Percentiles rank a stretch among this genome's conserved stretches.
These are phyloP conservation scores for Drosophila murphyi DNA, from an alignment of 1,140 invertebrate species.

Conservation along the genomic window DNA sequence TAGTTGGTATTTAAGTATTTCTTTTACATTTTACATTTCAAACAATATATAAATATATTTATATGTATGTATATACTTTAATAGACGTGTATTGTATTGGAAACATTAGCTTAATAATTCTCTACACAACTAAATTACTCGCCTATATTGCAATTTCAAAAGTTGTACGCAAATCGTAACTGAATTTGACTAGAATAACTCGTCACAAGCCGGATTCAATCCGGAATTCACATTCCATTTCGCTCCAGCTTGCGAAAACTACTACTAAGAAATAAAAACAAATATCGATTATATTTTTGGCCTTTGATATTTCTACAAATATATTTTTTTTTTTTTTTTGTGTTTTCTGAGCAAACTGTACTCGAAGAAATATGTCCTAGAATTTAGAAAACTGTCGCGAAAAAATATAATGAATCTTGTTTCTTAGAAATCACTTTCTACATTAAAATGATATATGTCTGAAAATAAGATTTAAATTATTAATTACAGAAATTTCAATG, in stretches of 20 bases:
- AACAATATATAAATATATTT: slow-evolving; percentile 6
- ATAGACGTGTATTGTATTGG: slow-evolving; percentile 48
- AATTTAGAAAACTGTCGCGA: too few species aligned
- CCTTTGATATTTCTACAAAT: neutral
- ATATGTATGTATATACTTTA: slow-evolving; percentile 35
- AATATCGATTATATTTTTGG: slow-evolving; percentile 1
- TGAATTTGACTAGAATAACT: slow-evolving; percentile 69
- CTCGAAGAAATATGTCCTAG: too few species aligned
- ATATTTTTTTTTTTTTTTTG: slow-evolving; percentile 18
- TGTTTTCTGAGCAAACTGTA: neutral
- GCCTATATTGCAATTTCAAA: slow-evolving; percentile 72
- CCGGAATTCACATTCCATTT: neutral
- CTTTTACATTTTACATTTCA: slow-evolving; percentile 33
- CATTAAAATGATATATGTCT: too few species aligned
- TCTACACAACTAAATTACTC: slow-evolving; percentile 60
- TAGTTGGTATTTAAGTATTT: slow-evolving; percentile 35
- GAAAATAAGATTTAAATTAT: too few species aligned
- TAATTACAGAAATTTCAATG: too few species aligned
- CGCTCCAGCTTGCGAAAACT: neutral
- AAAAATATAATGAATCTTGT: too few species aligned
- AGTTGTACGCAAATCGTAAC: slow-evolving; percentile 27
- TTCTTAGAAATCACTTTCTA: too few species aligned
- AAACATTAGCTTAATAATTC: slow-evolving; percentile 56
- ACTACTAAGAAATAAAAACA: neutral
- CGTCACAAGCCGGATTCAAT: slow-evolving; percentile 11